Conservation (phyloP, 2,113 vertebrate species). For the Oncorhynchus kisutch region DNA sequence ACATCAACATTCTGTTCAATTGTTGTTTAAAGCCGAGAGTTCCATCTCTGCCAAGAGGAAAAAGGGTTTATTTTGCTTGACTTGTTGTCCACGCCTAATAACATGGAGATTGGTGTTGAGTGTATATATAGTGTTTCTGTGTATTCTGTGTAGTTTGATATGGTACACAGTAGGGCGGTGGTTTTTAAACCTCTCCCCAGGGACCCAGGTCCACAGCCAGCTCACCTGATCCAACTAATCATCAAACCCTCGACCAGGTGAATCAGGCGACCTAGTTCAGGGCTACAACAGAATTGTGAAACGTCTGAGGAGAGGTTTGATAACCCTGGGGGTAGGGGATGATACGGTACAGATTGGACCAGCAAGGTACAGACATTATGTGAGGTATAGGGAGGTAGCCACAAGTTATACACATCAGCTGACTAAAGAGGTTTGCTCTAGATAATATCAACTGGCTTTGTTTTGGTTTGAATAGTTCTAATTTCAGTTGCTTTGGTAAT, state of each 20-base stretch:
- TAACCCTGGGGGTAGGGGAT: not conserved
- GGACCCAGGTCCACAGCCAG: no score
- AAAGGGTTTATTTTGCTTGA: not conserved
- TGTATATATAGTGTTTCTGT: conserved; percentile 11
- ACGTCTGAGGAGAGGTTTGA: no score
- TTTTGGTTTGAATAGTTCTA: not conserved
- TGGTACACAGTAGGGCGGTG: not conserved
- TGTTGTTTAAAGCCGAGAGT: not conserved
- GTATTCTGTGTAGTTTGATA: conserved; percentile 17
- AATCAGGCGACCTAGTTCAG: no score
- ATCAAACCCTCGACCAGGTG: no score
- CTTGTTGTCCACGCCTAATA: not conserved
- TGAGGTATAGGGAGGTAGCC: conserved; percentile 46
- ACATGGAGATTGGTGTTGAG: not conserved
- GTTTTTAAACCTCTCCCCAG: no score
- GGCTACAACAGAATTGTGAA: no score
- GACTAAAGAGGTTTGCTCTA: conserved; percentile 1
- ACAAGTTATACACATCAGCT: conserved; percentile 45
- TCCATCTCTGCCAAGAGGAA: not conserved
- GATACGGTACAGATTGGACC: conserved; percentile 22
- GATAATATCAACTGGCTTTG: not conserved
- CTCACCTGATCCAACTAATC: no score
- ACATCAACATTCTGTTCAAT: not conserved
- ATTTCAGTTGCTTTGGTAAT: not conserved
- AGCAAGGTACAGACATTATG: conserved; percentile 29